phyloP scores from a whole-genome alignment of 2,888 invertebrate genomes.

The Conchocele bisecta region DNA sequence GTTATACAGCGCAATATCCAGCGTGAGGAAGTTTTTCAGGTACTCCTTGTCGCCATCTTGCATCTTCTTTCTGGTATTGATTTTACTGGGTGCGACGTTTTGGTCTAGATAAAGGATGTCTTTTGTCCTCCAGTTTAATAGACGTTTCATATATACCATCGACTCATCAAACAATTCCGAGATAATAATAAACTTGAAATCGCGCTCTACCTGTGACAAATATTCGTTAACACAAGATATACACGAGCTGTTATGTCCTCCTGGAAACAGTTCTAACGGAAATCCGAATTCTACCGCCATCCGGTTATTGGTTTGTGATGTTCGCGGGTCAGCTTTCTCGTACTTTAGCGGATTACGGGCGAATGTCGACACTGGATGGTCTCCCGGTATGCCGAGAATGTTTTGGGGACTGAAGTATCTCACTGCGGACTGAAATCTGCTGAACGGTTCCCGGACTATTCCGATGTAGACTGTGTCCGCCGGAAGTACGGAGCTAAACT shows the following conservation, averaged over 20 bases:
- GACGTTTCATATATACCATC: slow-evolving; percentile 57
- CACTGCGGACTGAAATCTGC: slow-evolving; percentile 58
- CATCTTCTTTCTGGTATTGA: slow-evolving; percentile 36
- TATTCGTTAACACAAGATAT: slow-evolving; percentile 34
- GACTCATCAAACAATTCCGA: slow-evolving; percentile 64
- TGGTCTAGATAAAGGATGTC: slow-evolving; percentile 57
- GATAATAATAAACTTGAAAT: slow-evolving; percentile 60
- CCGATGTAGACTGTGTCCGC: slow-evolving; percentile 61
- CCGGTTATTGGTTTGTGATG: slow-evolving; percentile 58
- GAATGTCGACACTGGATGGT: slow-evolving; percentile 49
- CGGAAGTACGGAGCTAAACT: slow-evolving; percentile 54
- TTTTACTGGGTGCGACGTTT: slow-evolving; percentile 21
- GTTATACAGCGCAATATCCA: slow-evolving; percentile 48
- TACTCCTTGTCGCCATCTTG: slow-evolving; percentile 15
- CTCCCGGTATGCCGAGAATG: slow-evolving; percentile 43
- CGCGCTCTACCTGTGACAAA: slow-evolving; percentile 40
- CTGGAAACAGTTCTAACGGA: slow-evolving; percentile 31
- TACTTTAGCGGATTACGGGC: slow-evolving; percentile 54
- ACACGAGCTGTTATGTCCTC: slow-evolving; percentile 27
- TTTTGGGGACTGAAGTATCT: slow-evolving; percentile 46
- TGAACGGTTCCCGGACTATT: slow-evolving; percentile 65
- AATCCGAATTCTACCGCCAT: slow-evolving; percentile 61
- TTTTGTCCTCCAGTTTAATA: slow-evolving; percentile 49
- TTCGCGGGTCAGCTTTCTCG: slow-evolving; percentile 47
- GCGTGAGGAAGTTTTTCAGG: slow-evolving; percentile 29